Evolutionary conservation across 2,888 invertebrate genomes (phyloP), one percentile per base, ranked within the genome.

Genomic region (Lysandra coridon): DNA sequence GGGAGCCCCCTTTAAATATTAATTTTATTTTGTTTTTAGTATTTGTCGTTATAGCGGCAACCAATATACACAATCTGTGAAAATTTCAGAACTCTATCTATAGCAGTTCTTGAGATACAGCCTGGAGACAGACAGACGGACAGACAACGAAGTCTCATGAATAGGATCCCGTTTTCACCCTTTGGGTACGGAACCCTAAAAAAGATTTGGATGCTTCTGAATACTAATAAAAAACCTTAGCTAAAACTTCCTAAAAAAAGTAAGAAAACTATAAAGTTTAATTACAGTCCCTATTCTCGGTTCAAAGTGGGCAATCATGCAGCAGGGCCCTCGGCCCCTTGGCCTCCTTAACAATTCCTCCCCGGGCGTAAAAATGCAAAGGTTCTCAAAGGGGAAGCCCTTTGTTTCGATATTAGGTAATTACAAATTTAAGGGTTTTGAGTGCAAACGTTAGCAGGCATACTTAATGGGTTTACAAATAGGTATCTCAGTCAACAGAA

Each of bases 251-350:
- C 69, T 7, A 60, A 75, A 78, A 78, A 78, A 64, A 23, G 12
- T 33, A 40, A 62, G 62, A 23, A 78, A 78, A n/a, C 60, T 73
- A 69, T 0, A 33, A 33, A 79, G 40, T 73, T 79, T 79, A 80
- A 80, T 79, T 79, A 80, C 53, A 84, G 81, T 82, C 83, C 82
- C 82, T 79, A 81, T 80, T 81, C 82, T 84, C 82, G 83, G 83
- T 84, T 86, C 85, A 85, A 83, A 84, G 85, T 85, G 87, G 84
- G 88, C 89, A 91, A 91, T 89, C 90, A 90, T 87, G 90, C 87
- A 88, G 83, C 86, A 81, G 83, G 82, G 84, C 86, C 86, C 12
- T 30, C 30, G 4, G 23, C 64, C 79, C 79, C 80, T 76, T 80
- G 81, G 81, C 81, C 83, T 86, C 85, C 85, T 86, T 88, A 87